Percentiles rank a stretch among this genome's conserved stretches.
Conservation (phyloP, 2,888 invertebrate species). For the Nomada hirtipes region DNA sequence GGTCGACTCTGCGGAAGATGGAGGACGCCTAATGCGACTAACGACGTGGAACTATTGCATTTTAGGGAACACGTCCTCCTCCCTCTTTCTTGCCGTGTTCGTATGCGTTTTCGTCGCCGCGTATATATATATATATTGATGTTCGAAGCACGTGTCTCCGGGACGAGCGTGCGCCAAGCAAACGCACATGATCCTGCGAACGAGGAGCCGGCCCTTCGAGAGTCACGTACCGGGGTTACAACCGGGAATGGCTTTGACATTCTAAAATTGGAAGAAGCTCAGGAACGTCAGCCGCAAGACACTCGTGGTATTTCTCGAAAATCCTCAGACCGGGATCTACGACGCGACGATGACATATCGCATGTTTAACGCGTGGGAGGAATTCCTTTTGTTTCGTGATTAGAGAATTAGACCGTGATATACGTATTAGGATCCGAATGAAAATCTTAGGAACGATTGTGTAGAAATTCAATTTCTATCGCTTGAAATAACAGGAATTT, state of each 20-base stretch:
- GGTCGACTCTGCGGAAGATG: constrained; percentile 28
- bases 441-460: no score
- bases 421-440: no score
- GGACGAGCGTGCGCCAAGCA: constrained; percentile 58
- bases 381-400: not conserved
- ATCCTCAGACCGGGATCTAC: constrained; percentile 44
- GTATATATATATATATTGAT: constrained; percentile 58
- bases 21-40: constrained; percentile 52
- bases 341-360: constrained; percentile 12
- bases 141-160: constrained; percentile 69
- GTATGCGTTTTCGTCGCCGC: constrained; percentile 65
- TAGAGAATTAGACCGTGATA: no score
- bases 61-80: constrained; percentile 58
- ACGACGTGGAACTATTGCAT: constrained; percentile 72
- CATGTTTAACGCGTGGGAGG: not conserved
- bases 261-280: constrained; percentile 75
- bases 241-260: constrained; percentile 73
- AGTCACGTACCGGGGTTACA: constrained; percentile 73
- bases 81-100: constrained; percentile 26
- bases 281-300: constrained; percentile 58
- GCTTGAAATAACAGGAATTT: no score
- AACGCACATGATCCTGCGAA: constrained; percentile 62
- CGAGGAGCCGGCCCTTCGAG: constrained; percentile 44
- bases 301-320: constrained; percentile 55
- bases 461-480: no score